Evolutionary conservation across 1,140 invertebrate genomes (phyloP).

Genomic region (Antheraea mylitta): DNA sequence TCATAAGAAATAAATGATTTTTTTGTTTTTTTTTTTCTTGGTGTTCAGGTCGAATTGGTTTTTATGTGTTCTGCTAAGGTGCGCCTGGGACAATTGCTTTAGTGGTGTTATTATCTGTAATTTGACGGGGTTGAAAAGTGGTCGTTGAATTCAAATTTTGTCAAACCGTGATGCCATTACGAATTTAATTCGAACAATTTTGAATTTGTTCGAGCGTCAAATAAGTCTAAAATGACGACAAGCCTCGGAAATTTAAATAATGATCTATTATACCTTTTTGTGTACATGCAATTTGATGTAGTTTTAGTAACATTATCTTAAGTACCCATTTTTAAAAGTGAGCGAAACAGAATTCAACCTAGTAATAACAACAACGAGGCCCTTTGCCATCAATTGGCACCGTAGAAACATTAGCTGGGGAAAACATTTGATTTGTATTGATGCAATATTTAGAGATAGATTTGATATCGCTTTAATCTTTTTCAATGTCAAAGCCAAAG

Average conservation of each 20-base stretch:
- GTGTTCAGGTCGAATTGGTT: conserved; percentile 48
- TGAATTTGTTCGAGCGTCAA: conserved; percentile 6
- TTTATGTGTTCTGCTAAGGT: conserved; percentile 61
- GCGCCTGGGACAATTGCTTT: conserved; percentile 42
- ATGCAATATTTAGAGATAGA: no score
- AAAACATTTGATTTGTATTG: no score
- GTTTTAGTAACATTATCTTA: not conserved
- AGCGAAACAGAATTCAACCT: not conserved
- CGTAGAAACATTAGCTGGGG: not conserved
- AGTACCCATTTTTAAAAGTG: not conserved
- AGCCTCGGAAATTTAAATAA: not conserved
- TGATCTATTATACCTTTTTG: not conserved
- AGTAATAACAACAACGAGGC: no score
- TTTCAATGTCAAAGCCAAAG: no score
- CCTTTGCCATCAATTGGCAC: not conserved
- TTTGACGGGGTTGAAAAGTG: conserved; percentile 38
- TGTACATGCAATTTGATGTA: not conserved
- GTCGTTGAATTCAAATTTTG: conserved; percentile 38
- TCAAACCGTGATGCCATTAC: conserved; percentile 37
- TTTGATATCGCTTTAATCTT: no score
- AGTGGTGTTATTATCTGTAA: conserved; percentile 50
- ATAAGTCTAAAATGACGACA: not conserved
- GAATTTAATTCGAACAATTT: conserved; percentile 11
- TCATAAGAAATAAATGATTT: conserved; percentile 70
- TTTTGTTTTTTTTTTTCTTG: conserved; percentile 39